Conservation (phyloP, 2,888 invertebrate species). For the Luperina nickerlii region DNA sequence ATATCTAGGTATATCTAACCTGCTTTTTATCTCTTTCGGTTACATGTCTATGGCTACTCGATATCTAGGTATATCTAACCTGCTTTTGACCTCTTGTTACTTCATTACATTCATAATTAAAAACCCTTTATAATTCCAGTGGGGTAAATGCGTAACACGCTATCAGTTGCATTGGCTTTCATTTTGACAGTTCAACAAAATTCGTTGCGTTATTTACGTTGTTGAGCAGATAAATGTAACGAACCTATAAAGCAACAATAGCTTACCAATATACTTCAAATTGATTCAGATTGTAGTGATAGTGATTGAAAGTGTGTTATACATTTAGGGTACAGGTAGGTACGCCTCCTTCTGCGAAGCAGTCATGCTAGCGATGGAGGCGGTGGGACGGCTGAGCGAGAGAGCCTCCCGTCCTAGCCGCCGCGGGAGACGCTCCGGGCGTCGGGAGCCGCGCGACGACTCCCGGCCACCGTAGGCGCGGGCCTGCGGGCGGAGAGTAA, state of each 20-base stretch:
- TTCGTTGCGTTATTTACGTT: background rate
- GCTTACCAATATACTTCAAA: background rate
- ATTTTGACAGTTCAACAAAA: background rate
- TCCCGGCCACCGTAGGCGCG: too few relatives aligned
- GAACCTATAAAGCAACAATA: background rate
- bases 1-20: too few relatives aligned
- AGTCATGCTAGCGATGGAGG: too few relatives aligned
- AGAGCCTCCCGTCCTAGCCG: too few relatives aligned
- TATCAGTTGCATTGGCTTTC: background rate
- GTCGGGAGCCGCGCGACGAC: too few relatives aligned
- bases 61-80: background rate
- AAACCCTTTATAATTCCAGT: background rate
- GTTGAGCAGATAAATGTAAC: background rate
- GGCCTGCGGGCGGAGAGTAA: too few relatives aligned
- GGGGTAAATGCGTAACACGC: background rate
- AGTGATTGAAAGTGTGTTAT: background rate
- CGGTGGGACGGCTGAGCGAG: too few relatives aligned
- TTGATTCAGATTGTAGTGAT: background rate
- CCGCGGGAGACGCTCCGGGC: too few relatives aligned
- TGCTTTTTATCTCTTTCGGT: constrained; percentile 14
- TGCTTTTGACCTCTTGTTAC: background rate
- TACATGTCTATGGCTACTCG: background rate
- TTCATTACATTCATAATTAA: background rate
- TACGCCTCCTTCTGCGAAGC: too few relatives aligned
- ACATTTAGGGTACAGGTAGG: background rate